A percentile compares a stretch with the other conserved stretches of the same genome.
phyloP scores from a whole-genome alignment of 2,888 invertebrate species.

The Rhynchonema sp. region DNA sequence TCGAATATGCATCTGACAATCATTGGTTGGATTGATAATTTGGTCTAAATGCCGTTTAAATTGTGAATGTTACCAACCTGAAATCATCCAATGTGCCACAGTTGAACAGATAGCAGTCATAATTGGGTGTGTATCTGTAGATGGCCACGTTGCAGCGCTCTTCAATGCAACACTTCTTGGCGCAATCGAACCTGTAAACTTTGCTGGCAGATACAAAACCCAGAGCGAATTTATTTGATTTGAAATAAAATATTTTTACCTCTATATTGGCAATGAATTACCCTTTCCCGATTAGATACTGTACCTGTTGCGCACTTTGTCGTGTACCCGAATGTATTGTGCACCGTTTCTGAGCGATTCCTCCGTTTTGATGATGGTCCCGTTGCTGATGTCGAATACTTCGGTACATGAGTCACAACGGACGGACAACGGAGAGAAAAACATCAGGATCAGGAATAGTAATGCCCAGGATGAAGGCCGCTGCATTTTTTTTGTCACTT shows the following conservation, averaged over 20 bases:
- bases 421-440: too few species aligned
- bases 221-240: too few species aligned
- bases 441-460: too few species aligned
- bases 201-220: too few species aligned
- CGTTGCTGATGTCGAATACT: slow-evolving; percentile 6
- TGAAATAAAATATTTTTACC: too few species aligned
- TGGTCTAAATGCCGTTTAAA: too few species aligned
- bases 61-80: too few species aligned
- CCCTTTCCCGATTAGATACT: neutral
- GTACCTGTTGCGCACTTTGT: neutral
- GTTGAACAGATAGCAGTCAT: slow-evolving; percentile 9
- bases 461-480: too few species aligned
- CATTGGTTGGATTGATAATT: neutral
- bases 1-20: slow-evolving; percentile 5
- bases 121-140: slow-evolving; percentile 62
- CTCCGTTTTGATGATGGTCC: slow-evolving; percentile 6
- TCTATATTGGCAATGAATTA: neutral
- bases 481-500: neutral
- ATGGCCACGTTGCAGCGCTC: slow-evolving; percentile 71
- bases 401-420: neutral
- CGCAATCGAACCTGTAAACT: too few species aligned
- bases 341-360: slow-evolving; percentile 1
- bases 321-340: neutral
- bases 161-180: slow-evolving; percentile 54
- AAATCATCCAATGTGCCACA: slow-evolving; percentile 7